Base-by-base conservation (phyloP, 2,797 vertebrate genomes). In the Enteromius radiatus region DNA sequence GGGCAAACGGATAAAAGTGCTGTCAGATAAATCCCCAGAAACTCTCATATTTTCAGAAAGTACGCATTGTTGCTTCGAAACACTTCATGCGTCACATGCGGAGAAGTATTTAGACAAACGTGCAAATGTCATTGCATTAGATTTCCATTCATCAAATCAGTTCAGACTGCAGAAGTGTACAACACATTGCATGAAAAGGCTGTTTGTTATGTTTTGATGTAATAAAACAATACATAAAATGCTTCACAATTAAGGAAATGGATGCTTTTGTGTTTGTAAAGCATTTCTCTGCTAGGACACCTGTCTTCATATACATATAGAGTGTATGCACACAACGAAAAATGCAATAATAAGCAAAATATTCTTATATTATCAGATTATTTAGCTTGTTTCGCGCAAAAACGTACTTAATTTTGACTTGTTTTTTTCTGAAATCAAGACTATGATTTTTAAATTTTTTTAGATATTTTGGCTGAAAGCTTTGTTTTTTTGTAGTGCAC, bases 21-120 rank as follows among this genome's bases (percentile, higher is more conserved):
- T 49, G n/a, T n/a, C 28, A 47, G 59, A 54, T 67, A 38, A 68
- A 67, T 71, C 31, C 23, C 3, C n/a, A 56, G 63, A 38, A 47
- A 38, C 31, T 38, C 28, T 49, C 38, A 31, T 65, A 45, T 63
- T 21, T 71, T 26, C 68, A 36, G 38, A 63, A 70, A 45, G 56
- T 21, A n/a, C 7, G 41, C 26, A n/a, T 21, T 33, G 70, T 21
- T 52, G 54, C 74, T 76, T 76, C 56, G 43, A 45, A 63, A 45
- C 75, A 63, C 75, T 76, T 31, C 36, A 45, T 41, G 54, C 28
- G n/a, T 41, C 74, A 76, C 45, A 21, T 56, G 8, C 19, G 4
- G 52, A 33, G n/a, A 14, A 31, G 75, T 21, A 76, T 21, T 76
- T 41, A n/a, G 56, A 76, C 54, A 43, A 76, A 11, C 23, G 14